Evolutionary conservation across 2,113 vertebrate genomes (phyloP).

Genomic region (Opisthocomus hoazin): DNA sequence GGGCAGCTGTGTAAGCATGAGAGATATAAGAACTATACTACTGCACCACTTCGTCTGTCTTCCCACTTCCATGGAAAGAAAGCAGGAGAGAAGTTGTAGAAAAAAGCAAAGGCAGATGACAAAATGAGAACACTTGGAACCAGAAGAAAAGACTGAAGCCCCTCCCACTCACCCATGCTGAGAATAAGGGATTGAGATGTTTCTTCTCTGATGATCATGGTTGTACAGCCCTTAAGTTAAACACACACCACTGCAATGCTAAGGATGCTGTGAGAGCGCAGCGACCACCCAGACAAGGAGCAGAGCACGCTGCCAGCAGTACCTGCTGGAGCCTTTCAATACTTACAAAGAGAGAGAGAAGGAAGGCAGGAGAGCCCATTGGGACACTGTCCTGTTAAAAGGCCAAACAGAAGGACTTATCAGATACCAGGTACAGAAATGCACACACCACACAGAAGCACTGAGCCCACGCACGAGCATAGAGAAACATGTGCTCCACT

Average conservation of each 20-base stretch:
- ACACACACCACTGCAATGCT: neutral
- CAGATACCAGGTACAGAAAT: conserved; percentile 70
- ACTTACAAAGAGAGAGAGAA: conserved; percentile 99
- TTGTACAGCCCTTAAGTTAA: neutral
- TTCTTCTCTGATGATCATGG: neutral
- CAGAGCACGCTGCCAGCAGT: conserved; percentile 48
- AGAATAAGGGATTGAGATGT: neutral
- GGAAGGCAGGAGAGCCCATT: conserved; percentile 99
- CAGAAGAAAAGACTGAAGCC: conserved; percentile 29
- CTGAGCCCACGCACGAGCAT: conserved; percentile 65
- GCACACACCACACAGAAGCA: conserved; percentile 70
- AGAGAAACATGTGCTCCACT: conserved; percentile 47
- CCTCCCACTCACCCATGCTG: conserved; percentile 28
- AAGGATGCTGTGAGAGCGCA: conserved; percentile 36
- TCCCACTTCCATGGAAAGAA: conserved; percentile 31
- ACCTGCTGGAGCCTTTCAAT: conserved; percentile 80
- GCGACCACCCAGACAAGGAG: conserved; percentile 45
- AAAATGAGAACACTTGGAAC: conserved; percentile 31
- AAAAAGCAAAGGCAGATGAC: conserved; percentile 50
- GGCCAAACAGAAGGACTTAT: conserved; percentile 89
- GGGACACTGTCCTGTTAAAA: conserved; percentile 99
- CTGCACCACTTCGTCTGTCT: conserved; percentile 18
- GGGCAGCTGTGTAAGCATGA: neutral
- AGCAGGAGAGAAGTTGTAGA: conserved; percentile 39
- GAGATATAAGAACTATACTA: neutral